Conservation (phyloP, 2,113 vertebrate species). For the Emydura subglobosa region DNA sequence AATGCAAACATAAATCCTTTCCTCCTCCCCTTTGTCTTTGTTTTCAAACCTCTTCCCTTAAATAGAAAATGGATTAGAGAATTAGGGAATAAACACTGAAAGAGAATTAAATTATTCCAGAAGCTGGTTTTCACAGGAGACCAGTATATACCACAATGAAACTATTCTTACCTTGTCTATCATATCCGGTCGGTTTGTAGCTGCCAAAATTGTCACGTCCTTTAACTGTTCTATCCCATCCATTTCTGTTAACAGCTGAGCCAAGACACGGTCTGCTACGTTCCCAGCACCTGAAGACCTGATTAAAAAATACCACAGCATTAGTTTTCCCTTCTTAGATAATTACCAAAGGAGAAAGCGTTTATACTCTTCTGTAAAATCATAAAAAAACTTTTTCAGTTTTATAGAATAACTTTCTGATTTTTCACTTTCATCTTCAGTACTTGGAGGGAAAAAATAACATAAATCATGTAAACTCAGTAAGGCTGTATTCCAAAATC, state of each 20-base stretch:
- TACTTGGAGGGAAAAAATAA: neutral
- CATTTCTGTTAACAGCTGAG: conserved; percentile 97
- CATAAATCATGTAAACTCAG: neutral
- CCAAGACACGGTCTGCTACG: conserved; percentile 93
- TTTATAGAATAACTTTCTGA: neutral
- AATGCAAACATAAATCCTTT: neutral
- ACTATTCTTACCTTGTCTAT: conserved; percentile 93
- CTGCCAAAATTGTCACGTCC: conserved; percentile 93
- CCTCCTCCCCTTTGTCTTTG: neutral
- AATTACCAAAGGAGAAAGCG: neutral
- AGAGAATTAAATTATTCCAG: neutral
- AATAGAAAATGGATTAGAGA: conserved; percentile 1
- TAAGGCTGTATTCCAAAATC: neutral
- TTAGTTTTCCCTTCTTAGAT: conserved; percentile 15
- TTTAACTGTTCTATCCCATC: conserved; percentile 95
- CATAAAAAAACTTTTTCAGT: neutral
- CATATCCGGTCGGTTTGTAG: conserved; percentile 97
- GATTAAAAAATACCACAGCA: neutral
- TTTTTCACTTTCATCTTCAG: neutral
- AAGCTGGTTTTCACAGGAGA: conserved; percentile 6
- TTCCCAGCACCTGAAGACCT: conserved; percentile 89
- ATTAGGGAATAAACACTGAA: neutral
- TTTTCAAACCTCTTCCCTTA: neutral
- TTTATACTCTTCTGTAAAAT: neutral
- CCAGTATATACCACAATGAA: neutral